A percentile compares a stretch with the other conserved stretches of the same genome.
Evolutionary conservation across 2,113 vertebrate genomes (phyloP).

Genomic region (Amphiprion percula): DNA sequence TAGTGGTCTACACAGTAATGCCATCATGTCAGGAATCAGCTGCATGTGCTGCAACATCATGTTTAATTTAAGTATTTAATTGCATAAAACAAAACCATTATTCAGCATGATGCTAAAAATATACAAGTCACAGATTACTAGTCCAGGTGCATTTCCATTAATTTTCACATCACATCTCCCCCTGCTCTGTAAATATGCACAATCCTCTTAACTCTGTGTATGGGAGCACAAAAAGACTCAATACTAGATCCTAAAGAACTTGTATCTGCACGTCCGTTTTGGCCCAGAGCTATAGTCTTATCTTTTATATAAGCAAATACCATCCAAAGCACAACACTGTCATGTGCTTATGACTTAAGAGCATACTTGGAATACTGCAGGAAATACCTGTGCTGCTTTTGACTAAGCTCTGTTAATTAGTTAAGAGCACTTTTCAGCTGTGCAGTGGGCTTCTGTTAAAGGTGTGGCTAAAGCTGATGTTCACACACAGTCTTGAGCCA

Average conservation of each 20-base stretch:
- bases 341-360: constrained; percentile 40
- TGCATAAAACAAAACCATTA: constrained; percentile 6
- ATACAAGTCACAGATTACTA: constrained; percentile 11
- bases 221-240: constrained; percentile 27
- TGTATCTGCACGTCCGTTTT: constrained; percentile 39
- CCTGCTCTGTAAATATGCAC: constrained; percentile 31
- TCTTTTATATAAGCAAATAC: constrained; percentile 56
- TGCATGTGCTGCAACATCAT: background rate
- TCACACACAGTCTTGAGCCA: constrained; percentile 48
- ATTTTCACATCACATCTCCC: constrained; percentile 35
- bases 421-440: constrained; percentile 32
- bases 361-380: constrained; percentile 53
- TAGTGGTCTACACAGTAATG: constrained; percentile 2
- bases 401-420: constrained; percentile 54
- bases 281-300: constrained; percentile 27
- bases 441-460: constrained; percentile 9
- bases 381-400: constrained; percentile 43
- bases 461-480: constrained; percentile 23
- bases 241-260: constrained; percentile 8
- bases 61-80: background rate
- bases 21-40: constrained; percentile 33
- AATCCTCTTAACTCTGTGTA: constrained; percentile 37
- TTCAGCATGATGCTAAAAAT: constrained; percentile 13
- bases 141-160: constrained; percentile 30
- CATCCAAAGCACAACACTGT: constrained; percentile 49